Evolutionary conservation across 2,888 invertebrate species (phyloP), one percentile per base, ranked within the genome.

Genomic region (Cinara cedri): DNA sequence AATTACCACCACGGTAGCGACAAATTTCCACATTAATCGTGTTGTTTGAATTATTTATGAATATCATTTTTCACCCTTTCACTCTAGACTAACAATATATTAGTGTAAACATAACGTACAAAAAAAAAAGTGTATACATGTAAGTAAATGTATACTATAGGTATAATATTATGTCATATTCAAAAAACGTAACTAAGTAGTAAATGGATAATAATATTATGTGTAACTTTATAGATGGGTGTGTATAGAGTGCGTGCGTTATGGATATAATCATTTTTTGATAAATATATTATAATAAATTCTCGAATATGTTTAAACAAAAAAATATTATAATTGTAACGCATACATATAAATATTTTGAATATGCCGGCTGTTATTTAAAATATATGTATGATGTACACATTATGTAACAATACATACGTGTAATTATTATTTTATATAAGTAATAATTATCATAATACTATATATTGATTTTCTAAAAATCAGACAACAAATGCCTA

Each of bases 61-160:
- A 78, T 78, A 78, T 78, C 70, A 55, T 70, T 78, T 68, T 68
- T 78, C 78, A 78, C 78, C 78, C 78, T 78, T 78, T 78, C 78
- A 68, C 57, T 78, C 70, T 78, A 78, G 68, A 78, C 78, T 78
- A 78, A 78, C 60, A 78, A 78, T 78, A 70, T 70, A 78, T 78
- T 66, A 76, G 57, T 76, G 76, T 76, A 66, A 76, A 76, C 46
- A 76, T 66, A 76, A 76, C 46, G 66, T 66, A 21, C 54, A 34
- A 34, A 34, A 34, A 34, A 34, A 34, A 54, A 26, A 46, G 66
- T 76, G 19, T 57, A 76, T 34, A 76, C 26, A 76, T 55, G 55
- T 75, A 49, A 34, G 34, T 34, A 4, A 34, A 34, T 34, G n/a
- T n/a, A n/a, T n/a, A n/a, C n/a, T 34, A 34, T 16, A n/a, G n/a